Conservation (phyloP, 2,888 invertebrate species). For the Azorinus chamasolen region DNA sequence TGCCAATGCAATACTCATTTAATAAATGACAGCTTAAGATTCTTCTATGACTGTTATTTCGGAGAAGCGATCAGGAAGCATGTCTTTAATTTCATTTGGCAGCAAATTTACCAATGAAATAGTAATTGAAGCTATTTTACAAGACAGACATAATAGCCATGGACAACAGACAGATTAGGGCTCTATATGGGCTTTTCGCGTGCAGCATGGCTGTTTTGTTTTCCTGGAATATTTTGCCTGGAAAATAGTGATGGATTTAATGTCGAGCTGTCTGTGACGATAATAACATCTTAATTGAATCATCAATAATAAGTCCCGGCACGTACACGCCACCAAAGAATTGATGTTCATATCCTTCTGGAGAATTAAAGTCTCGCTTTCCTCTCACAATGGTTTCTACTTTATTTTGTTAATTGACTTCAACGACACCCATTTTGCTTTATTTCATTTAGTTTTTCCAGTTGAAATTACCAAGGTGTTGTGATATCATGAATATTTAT, state of each 20-base stretch:
- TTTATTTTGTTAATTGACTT: too few species aligned
- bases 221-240: conserved; percentile 27
- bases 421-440: too few species aligned
- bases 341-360: too few species aligned
- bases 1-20: conserved; percentile 40
- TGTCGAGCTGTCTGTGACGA: conserved; percentile 49
- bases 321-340: too few species aligned
- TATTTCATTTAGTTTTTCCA: too few species aligned
- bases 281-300: conserved; percentile 57
- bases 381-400: too few species aligned
- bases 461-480: too few species aligned
- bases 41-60: conserved; percentile 52
- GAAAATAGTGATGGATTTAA: conserved; percentile 50
- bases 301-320: conserved; percentile 38
- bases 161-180: conserved; percentile 27
- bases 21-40: conserved; percentile 40
- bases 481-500: too few species aligned
- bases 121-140: conserved; percentile 63
- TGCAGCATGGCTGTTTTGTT: conserved; percentile 24
- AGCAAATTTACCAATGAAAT: conserved; percentile 67
- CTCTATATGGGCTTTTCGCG: conserved; percentile 44
- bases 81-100: conserved; percentile 67
- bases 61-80: conserved; percentile 53
- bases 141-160: conserved; percentile 57
- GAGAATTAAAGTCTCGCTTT: too few species aligned